Conservation (phyloP, 2,888 invertebrate species). For the Thelaira solivaga region DNA sequence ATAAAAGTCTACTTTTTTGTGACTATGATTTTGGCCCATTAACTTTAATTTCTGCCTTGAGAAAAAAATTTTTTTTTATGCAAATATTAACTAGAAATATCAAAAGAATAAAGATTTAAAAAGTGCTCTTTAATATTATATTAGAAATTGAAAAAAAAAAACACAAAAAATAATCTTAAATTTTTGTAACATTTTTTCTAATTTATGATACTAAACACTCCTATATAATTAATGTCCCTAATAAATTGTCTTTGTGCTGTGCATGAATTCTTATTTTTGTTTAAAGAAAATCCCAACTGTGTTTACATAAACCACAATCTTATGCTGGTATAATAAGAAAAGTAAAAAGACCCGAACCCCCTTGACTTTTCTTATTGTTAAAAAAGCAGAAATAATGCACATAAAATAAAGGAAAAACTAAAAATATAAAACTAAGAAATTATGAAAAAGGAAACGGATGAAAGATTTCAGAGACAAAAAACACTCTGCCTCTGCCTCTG, state of each 20-base stretch:
- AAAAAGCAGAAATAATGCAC: not conserved
- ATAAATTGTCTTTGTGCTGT: slow-evolving; percentile 6
- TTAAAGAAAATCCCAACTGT: slow-evolving; percentile 23
- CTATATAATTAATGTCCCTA: slow-evolving; percentile 9
- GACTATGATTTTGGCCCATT: no score
- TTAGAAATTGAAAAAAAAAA: no score
- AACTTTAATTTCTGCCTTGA: no score
- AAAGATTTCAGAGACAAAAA: slow-evolving; percentile 48
- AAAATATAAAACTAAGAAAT: no score
- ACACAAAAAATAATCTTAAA: no score
- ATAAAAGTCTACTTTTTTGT: no score
- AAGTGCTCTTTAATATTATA: no score
- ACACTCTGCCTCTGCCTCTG: no score
- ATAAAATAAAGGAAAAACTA: not conserved
- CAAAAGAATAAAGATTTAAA: no score
- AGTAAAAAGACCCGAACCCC: slow-evolving; percentile 17
- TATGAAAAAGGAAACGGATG: slow-evolving; percentile 52
- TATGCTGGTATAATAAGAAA: slow-evolving; percentile 6
- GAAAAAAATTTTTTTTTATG: no score
- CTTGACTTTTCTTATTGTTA: slow-evolving; percentile 29
- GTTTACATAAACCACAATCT: slow-evolving; percentile 49
- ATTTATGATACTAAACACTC: not conserved
- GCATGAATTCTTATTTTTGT: not conserved
- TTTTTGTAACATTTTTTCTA: not conserved
- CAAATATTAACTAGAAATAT: no score